These are phyloP conservation scores for Idaea biselata DNA, from an alignment of 2,888 invertebrate species.

Conservation along the genomic window DNA sequence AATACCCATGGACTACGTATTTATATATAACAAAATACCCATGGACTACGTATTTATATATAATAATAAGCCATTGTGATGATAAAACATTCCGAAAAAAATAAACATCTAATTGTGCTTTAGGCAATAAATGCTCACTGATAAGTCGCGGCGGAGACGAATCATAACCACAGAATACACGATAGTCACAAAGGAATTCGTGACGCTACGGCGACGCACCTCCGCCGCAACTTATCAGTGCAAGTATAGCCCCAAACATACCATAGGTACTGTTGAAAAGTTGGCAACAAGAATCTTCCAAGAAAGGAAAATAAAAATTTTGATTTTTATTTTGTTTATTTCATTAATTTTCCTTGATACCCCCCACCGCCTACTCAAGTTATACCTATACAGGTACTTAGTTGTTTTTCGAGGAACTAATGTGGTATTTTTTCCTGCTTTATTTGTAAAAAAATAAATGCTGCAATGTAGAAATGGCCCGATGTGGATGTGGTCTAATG, in stretches of 20 bases:
- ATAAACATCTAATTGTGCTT: neutral
- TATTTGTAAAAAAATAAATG: no score
- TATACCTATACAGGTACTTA: no score
- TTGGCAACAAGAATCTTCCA: neutral
- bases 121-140: neutral
- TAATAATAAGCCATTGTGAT: neutral
- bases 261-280: neutral
- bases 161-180: no score
- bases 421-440: no score
- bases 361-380: neutral
- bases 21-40: neutral
- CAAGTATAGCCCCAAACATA: neutral
- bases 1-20: no score
- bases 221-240: no score
- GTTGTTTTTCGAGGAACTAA: no score
- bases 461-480: no score
- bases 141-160: no score
- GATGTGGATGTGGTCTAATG: no score
- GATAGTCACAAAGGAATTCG: no score
- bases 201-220: no score
- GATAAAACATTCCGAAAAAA: neutral
- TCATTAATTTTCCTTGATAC: neutral
- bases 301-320: neutral
- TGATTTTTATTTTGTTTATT: neutral
- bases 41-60: neutral